phyloP scores from a whole-genome alignment of 2,797 vertebrate species.

The Mus spretus region DNA sequence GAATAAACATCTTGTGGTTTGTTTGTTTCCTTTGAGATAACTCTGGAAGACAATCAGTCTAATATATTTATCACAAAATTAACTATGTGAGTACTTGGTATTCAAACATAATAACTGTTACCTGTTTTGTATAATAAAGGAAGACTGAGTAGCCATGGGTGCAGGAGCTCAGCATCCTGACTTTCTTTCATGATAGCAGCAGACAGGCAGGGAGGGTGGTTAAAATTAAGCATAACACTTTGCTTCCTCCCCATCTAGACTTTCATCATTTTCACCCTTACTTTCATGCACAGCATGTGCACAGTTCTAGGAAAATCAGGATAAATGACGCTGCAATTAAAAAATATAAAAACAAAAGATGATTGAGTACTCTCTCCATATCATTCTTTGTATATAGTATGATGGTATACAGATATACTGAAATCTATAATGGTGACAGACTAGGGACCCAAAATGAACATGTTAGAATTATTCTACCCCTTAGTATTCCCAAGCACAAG shows the following conservation, averaged over 20 bases:
- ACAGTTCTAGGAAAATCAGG: not conserved
- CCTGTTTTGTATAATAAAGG: not conserved
- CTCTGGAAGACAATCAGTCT: not conserved
- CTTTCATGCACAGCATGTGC: not conserved
- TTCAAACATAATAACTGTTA: not conserved
- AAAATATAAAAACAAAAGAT: no score
- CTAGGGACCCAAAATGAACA: not conserved
- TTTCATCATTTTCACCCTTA: not conserved
- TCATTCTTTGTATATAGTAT: not conserved
- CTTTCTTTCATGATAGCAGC: not conserved
- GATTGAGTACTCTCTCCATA: not conserved
- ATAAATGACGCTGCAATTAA: not conserved
- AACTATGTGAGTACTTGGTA: not conserved
- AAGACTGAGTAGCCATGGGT: no score
- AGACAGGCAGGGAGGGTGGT: rapidly evolving
- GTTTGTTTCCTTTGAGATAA: not conserved
- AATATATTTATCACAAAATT: not conserved
- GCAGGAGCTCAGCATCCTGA: no score
- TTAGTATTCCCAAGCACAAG: not conserved
- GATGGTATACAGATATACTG: not conserved
- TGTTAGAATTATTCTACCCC: not conserved
- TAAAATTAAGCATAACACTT: not conserved
- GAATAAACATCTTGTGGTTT: not conserved
- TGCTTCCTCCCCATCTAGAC: not conserved
- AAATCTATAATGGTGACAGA: not conserved